Conservation (phyloP, 2,113 vertebrate species). For the Tor tambroides region DNA sequence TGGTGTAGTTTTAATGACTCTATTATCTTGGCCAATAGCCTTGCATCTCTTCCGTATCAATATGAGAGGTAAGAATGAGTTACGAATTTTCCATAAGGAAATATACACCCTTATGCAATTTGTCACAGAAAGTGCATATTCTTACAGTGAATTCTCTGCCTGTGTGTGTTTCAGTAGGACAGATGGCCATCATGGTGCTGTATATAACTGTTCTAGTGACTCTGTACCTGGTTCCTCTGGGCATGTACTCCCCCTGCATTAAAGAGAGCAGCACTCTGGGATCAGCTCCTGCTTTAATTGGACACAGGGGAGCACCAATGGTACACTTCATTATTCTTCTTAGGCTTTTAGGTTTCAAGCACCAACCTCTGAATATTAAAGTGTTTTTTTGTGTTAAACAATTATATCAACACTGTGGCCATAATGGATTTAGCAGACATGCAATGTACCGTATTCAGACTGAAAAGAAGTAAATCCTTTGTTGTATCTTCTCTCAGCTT, state of each 20-base stretch:
- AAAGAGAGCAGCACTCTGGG: conserved; percentile 81
- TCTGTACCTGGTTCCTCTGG: conserved; percentile 86
- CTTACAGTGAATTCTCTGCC: conserved; percentile 9
- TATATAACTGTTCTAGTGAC: conserved; percentile 81
- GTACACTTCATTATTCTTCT: conserved; percentile 70
- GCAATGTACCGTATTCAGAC: no score
- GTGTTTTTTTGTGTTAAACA: neutral
- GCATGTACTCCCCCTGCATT: conserved; percentile 89
- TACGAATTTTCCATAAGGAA: no score
- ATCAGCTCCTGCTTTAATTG: conserved; percentile 84
- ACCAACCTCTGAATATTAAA: neutral
- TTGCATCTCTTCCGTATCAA: conserved; percentile 81
- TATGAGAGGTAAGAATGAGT: conserved; percentile 7
- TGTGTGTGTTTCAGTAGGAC: conserved; percentile 73
- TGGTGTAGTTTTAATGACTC: conserved; percentile 78
- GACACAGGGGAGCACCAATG: conserved; percentile 92
- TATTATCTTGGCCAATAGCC: conserved; percentile 83
- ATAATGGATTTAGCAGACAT: no score
- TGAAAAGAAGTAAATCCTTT: neutral
- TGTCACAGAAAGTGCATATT: neutral
- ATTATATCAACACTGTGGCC: no score
- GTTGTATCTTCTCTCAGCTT: conserved; percentile 72
- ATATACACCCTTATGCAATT: neutral
- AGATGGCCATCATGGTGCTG: conserved; percentile 75
- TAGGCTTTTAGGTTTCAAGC: neutral